Evolutionary conservation across 2,113 vertebrate genomes (phyloP), one percentile per base, ranked within the genome.

Genomic region (Probosciger aterrimus): DNA sequence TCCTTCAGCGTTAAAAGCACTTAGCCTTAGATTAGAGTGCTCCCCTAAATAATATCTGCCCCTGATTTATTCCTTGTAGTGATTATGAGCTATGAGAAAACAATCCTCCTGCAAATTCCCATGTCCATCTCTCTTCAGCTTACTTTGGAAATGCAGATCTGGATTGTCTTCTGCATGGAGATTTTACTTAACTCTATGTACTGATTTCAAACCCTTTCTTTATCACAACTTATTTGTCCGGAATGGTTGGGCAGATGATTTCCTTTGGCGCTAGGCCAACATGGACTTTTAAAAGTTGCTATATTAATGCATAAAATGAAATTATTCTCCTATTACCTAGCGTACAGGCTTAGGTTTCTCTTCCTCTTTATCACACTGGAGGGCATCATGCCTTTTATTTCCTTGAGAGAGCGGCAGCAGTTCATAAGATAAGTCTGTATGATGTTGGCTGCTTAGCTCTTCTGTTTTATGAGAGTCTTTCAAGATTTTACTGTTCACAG

Each of bases 51-150:
- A 90, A 88, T 81, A 78, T 78, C 83, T 86, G 47, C 55, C 35
- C 41, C 73, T 96, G 92, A 95, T 92, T 96, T 96, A 96, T 95
- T 92, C 85, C 60, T n/a, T 35, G 37, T 23, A 74, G 82, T 43
- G 60, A 39, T 50, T 22, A 15, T 46, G 39, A 68, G 73, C 63
- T 88, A 15, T 57, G 57, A 71, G 92, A 90, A 75, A 86, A 28
- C 33, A 44, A 81, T 47, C 86, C 85, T 92, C 82, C 94, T 81
- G 68, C 53, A 64, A 83, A 86, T 93, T 85, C 75, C 73, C 46
- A 18, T 64, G 68, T 88, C 88, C 41, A 8, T 80, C 63, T 70
- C 86, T 46, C 27, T 60, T 22, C 67, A 46, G 14, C 63, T 84
- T n/a, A 24, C 43, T 81, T 63, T 50, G 82, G 60, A 65, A 64